phyloP scores from a whole-genome alignment of 2,888 invertebrate genomes.

The Melangyna quadrimaculata region DNA sequence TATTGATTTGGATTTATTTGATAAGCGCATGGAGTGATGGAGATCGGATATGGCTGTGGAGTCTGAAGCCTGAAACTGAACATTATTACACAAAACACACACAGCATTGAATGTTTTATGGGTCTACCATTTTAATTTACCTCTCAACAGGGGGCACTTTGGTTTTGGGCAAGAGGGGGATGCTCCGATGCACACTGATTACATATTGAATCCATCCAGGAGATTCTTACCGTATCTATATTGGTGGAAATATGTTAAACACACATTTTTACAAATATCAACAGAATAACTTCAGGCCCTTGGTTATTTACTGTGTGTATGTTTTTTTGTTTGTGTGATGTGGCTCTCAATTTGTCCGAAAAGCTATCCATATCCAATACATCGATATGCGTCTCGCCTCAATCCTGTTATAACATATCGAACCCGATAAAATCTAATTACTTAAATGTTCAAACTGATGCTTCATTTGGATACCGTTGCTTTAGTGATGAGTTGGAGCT shows the following conservation, averaged over 20 bases:
- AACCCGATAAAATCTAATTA: slow-evolving; percentile 65
- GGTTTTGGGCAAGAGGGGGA: not conserved
- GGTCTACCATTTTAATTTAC: slow-evolving; percentile 58
- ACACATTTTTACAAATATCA: not conserved
- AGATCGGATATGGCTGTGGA: not conserved
- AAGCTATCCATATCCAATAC: slow-evolving; percentile 21
- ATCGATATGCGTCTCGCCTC: not conserved
- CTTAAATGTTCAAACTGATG: slow-evolving; percentile 61
- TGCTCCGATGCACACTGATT: slow-evolving; percentile 52
- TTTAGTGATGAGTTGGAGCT: not conserved
- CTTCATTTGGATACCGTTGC: not conserved
- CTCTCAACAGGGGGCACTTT: slow-evolving; percentile 13
- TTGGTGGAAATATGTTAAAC: not conserved
- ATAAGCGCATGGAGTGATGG: slow-evolving; percentile 1
- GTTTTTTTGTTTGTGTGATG: not conserved
- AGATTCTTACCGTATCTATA: slow-evolving; percentile 1
- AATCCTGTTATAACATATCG: slow-evolving; percentile 8
- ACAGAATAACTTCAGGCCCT: slow-evolving; percentile 28
- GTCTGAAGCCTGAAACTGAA: not conserved
- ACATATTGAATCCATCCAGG: slow-evolving; percentile 27
- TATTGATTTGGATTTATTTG: slow-evolving; percentile 65
- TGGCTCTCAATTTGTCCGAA: not conserved
- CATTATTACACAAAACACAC: not conserved
- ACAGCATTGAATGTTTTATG: slow-evolving; percentile 30
- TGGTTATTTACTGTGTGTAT: not conserved